These are phyloP conservation scores for Neomonachus schauinslandi DNA, from an alignment of 2,113 vertebrate species.

Conservation along the genomic window DNA sequence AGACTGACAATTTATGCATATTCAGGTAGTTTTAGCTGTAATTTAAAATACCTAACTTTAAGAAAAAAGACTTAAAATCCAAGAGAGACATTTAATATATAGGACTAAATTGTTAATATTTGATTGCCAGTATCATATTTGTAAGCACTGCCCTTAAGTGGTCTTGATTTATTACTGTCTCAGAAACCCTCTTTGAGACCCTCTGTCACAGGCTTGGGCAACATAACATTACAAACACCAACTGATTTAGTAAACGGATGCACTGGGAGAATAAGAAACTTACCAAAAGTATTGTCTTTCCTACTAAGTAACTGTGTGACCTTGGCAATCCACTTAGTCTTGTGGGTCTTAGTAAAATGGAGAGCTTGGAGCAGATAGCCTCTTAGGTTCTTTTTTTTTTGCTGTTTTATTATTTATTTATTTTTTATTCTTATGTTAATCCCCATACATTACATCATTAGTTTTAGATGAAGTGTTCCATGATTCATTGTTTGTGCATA, in stretches of 20 bases:
- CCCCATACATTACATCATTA: too few relatives aligned
- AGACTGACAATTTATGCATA: not conserved
- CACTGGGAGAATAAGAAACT: slow-evolving; percentile 52
- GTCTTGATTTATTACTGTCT: slow-evolving; percentile 19
- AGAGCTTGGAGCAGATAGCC: slow-evolving; percentile 22
- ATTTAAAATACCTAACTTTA: slow-evolving; percentile 46
- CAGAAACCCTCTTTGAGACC: slow-evolving; percentile 36
- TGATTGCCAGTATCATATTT: not conserved
- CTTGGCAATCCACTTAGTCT: slow-evolving; percentile 50
- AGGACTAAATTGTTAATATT: not conserved
- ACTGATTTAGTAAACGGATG: slow-evolving; percentile 59
- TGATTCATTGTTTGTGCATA: too few relatives aligned
- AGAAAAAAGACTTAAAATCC: slow-evolving; percentile 40
- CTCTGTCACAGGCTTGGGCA: not conserved
- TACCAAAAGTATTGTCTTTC: slow-evolving; percentile 69
- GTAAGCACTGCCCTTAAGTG: not conserved
- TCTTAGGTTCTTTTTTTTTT: slow-evolving; percentile 52
- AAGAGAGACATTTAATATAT: not conserved
- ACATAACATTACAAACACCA: not conserved
- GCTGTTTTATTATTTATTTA: too few relatives aligned
- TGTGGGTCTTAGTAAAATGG: slow-evolving; percentile 46
- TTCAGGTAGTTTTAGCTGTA: slow-evolving; percentile 23
- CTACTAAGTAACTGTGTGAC: slow-evolving; percentile 52
- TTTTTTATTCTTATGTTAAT: too few relatives aligned
- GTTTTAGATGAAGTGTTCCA: too few relatives aligned